Base-by-base conservation (phyloP, 2,888 invertebrate genomes). In the Dioctria linearis region DNA sequence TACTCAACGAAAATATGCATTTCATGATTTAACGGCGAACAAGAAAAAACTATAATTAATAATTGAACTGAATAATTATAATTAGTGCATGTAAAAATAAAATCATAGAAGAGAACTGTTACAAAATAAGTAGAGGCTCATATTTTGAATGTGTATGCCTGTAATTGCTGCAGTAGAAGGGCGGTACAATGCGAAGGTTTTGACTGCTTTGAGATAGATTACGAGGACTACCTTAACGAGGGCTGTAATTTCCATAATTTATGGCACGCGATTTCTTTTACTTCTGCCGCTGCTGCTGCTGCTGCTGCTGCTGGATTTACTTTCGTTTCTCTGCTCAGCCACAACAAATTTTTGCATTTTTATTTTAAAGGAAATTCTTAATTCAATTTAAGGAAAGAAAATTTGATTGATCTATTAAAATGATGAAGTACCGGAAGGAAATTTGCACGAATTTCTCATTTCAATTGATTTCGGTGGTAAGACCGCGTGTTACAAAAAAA, bases 231-330 rank as follows among this genome's bases (percentile, higher is more conserved):
- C 43, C 54, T 67, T 66, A 57, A 46, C 43, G 57, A 51, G 39
- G 42, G 11, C 39, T 46, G 75, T 82, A 80, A 84, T 84, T 84
- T 84, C 84, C 84, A 84, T 84, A 84, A 25, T 84, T 83, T 84
- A 83, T 83, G 82, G 82, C 83, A 84, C 82, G 84, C 83, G 82
- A 83, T 83, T 78, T 76, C 39, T 63, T 63, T n/a, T 11, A 54
- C 25, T 25, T 25, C n/a, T 4, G 46, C 40, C 42, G 9, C 63
- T 25, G 11, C 43, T 46, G 61, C 2, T 39, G 40, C 43, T 37
- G 8, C n/a, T 54, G 46, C 40, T 42, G 9, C 63, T 25, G 11
- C 43, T 46, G 61, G 3, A n/a, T 39, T n/a, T 37, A 6, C 13
- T 54, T 66, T 73, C 75, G 54, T 63, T 63, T 37, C 13, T 13